Percentiles rank a stretch among this genome's conserved stretches.
These are phyloP conservation scores for Geococcyx californianus DNA, from an alignment of 2,113 vertebrate species.

Conservation along the genomic window DNA sequence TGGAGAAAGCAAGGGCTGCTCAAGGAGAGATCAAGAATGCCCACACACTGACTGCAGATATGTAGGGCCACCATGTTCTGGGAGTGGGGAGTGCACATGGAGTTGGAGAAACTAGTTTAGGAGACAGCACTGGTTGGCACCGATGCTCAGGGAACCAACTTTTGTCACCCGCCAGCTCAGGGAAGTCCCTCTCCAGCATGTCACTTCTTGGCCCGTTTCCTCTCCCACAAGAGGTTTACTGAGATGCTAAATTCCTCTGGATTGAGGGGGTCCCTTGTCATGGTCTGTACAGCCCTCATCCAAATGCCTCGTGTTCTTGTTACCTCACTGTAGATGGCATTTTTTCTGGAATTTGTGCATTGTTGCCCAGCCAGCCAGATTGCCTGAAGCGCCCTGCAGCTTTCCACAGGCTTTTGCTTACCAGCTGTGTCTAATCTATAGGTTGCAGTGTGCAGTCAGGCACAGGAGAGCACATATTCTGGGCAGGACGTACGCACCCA, in stretches of 20 bases:
- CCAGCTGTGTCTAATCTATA: neutral
- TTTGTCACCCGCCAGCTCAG: neutral
- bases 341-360: neutral
- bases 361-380: neutral
- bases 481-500: neutral
- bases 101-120: neutral
- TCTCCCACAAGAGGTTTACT: neutral
- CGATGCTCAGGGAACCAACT: neutral
- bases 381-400: neutral
- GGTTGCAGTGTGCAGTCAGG: neutral
- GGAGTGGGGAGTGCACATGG: fast-evolving
- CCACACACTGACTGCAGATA: fast-evolving
- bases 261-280: neutral
- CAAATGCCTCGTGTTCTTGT: neutral
- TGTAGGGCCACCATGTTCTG: fast-evolving
- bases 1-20: neutral
- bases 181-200: slow-evolving; percentile 3
- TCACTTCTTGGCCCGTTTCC: neutral
- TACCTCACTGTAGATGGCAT: neutral
- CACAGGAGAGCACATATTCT: neutral
- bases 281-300: neutral
- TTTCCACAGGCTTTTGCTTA: neutral
- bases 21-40: neutral
- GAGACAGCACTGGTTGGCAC: neutral
- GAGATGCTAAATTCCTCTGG: neutral